These are phyloP conservation scores for Ahaetulla prasina DNA, from an alignment of 2,113 vertebrate species.

Conservation along the genomic window DNA sequence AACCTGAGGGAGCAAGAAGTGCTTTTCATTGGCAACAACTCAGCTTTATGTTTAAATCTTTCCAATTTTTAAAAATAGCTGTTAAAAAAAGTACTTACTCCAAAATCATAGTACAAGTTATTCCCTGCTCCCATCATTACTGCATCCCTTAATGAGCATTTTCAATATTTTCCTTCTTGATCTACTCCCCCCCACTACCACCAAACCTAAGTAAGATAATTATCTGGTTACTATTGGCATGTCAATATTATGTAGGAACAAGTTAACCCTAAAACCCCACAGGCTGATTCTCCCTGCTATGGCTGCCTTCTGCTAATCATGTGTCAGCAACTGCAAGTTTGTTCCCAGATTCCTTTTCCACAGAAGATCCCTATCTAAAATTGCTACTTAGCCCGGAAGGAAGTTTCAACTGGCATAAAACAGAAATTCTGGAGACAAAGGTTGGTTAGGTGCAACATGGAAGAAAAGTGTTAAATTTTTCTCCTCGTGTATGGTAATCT, in stretches of 20 bases:
- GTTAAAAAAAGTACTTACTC: background rate
- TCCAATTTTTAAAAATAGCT: background rate
- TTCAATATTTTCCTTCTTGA: background rate
- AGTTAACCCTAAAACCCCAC: background rate
- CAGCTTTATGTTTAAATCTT: background rate
- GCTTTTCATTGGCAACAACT: background rate
- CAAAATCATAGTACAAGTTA: background rate
- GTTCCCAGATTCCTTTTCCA: background rate
- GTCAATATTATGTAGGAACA: background rate
- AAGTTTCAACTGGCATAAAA: background rate
- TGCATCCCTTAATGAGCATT: background rate
- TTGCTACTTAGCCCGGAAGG: background rate
- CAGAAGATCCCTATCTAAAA: background rate
- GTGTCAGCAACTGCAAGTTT: background rate
- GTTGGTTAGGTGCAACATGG: background rate
- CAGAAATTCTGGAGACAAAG: background rate
- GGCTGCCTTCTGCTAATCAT: background rate
- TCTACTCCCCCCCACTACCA: background rate
- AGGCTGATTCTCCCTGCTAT: background rate
- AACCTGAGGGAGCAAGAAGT: background rate
- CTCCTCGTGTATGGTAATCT: background rate
- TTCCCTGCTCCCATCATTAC: background rate
- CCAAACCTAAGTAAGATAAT: background rate
- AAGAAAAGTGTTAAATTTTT: background rate
- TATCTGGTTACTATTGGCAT: background rate